Percentiles rank a stretch among this genome's conserved stretches.
phyloP scores from a whole-genome alignment of 2,888 invertebrate species.

The Tuta absoluta region DNA sequence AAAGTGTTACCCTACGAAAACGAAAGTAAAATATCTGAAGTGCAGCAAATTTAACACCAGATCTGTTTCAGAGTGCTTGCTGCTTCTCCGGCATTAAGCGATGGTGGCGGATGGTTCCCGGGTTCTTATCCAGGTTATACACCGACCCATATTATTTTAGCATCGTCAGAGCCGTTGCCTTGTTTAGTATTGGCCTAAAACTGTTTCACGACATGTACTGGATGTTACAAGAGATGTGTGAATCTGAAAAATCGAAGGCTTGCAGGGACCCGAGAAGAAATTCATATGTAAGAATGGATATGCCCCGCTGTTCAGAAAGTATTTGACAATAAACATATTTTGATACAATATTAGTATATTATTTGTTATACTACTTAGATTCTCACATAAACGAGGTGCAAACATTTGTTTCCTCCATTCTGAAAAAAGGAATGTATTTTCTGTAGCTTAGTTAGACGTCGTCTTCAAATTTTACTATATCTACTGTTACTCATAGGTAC shows the following conservation, averaged over 20 bases:
- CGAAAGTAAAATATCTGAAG: no score
- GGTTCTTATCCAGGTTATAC: not conserved
- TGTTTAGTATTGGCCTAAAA: constrained; percentile 27
- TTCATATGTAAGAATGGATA: not conserved
- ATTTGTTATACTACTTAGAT: no score
- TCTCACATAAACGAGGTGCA: no score
- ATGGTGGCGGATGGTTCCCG: not conserved
- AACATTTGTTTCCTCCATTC: no score
- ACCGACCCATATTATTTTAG: constrained; percentile 4
- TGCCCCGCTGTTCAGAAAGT: not conserved
- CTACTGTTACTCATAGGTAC: no score
- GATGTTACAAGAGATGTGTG: not conserved
- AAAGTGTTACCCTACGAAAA: no score
- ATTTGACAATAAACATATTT: not conserved
- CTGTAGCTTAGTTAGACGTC: no score
- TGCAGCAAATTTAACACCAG: no score
- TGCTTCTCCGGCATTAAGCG: not conserved
- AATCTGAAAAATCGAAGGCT: not conserved
- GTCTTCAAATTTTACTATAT: no score
- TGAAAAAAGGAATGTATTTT: no score
- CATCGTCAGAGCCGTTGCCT: constrained; percentile 28
- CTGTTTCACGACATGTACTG: constrained; percentile 16
- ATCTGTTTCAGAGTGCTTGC: not conserved
- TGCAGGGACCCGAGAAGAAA: not conserved
- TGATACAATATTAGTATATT: not conserved